Base-by-base conservation (phyloP, 1,140 invertebrate species). In the Lepidurus packardi region DNA sequence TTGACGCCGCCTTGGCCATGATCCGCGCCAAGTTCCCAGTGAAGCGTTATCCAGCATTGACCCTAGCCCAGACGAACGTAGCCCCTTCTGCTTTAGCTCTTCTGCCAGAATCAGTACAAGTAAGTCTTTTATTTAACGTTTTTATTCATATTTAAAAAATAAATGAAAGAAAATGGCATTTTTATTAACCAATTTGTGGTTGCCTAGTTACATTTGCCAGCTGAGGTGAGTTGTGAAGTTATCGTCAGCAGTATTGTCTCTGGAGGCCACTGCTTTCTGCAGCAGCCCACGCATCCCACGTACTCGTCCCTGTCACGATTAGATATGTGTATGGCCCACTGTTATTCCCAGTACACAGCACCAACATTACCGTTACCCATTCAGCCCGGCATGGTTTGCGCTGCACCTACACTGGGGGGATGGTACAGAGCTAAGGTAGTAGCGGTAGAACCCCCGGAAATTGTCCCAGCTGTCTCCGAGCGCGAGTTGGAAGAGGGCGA, bases 141-240 rank as follows among this genome's bases (percentile, higher is more conserved):
- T 73, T n/a, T 73, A n/a, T 73, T n/a, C 65, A 3, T 73, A 73
- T 73, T 73, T 73, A 73, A n/a, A 73, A n/a, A 5, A 3, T 73
- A 73, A 73, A 73, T 1, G 2, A 73, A n/a, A 16, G 1, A 73
- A 73, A 73, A 34, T 1, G 73, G 1, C 13, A 75, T 75, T 24
- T 76, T 76, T 76, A n/a, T 78, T 41, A 24, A 42, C 79, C 21
- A 53, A 7, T 44, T 25, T 73, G 11, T 42, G 34, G 25, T 78
- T 77, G 87, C 89, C 82, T 86, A 95, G 90, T 86, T 98, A 78
- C 90, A 90, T 82, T 86, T 98, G 74, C 90, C 97, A 78, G 93
- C 94, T 83, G 93, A 93, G 73, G 91, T 98, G n/a, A 94, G 94
- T 83, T 95, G 96, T 83, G 96, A 98, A 85, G 92, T 97, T 1